Base-by-base conservation (phyloP, 2,797 vertebrate species). In the Prunella strophiata region DNA sequence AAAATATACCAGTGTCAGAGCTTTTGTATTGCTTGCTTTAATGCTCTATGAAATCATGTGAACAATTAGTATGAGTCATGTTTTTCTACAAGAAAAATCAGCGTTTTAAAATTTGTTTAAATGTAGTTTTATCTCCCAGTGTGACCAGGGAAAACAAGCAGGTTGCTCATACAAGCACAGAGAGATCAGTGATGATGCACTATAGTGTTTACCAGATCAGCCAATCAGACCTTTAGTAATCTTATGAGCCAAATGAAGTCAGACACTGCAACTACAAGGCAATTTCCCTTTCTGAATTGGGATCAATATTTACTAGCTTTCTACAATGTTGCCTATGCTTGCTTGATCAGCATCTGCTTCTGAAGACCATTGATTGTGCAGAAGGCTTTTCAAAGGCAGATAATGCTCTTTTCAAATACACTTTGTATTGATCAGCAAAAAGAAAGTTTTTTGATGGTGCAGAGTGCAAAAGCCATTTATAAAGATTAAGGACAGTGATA, bases 391-490 rank as follows among this genome's bases (percentile, higher is more conserved):
- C 97, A 98, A 98, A 96, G 97, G 91, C 92, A 96, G 96, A 97
- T 98, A 98, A 98, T 98, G 95, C 91, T 97, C 92, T 97, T 98
- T 98, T 97, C 96, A 98, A 99, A 98, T 86, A 74, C 79, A 91
- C 78, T 98, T 98, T 98, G 97, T 98, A 98, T 98, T 98, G 98
- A 98, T 98, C 97, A 91, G 96, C 89, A 96, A 97, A 96, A 89
- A 93, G 78, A 93, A 93, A 93, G 83, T 89, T 89, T 90, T 97
- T 98, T 94, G 94, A 96, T 97, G 98, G 97, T 92, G 88, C 94
- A 95, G 92, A 77, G 76, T 94, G 96, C 87, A 97, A 97, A 97
- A 91, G 83, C 92, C 89, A 95, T 91, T 97, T 97, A 94, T 96
- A 97, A 93, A 97, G 97, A 96, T 96, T 96, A 93, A 92, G 94